phyloP scores from a whole-genome alignment of 2,113 vertebrate genomes.

The Anarhynchus alexandrinus region DNA sequence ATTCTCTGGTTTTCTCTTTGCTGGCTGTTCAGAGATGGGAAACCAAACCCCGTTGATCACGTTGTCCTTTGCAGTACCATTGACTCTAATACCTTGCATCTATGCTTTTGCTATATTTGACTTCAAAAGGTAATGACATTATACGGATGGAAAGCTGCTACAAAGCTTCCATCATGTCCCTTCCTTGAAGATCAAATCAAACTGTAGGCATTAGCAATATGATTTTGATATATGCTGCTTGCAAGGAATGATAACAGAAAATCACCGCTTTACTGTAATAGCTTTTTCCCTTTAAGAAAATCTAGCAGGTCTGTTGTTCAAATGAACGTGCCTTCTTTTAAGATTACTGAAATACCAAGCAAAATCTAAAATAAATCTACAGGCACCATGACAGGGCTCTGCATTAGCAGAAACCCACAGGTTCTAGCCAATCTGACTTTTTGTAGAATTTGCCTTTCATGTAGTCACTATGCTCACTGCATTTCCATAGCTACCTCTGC shows the following conservation, averaged over 20 bases:
- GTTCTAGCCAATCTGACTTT: background rate
- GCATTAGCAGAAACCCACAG: background rate
- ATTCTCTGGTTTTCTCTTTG: background rate
- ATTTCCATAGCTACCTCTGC: background rate
- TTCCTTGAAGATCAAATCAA: background rate
- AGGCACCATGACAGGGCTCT: background rate
- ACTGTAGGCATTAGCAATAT: background rate
- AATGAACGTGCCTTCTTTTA: background rate
- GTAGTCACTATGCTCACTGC: background rate
- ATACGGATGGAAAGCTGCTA: background rate
- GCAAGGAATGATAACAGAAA: background rate
- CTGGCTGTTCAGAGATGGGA: background rate
- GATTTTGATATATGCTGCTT: background rate
- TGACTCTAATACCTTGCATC: background rate
- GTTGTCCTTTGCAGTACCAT: background rate
- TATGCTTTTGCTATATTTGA: background rate
- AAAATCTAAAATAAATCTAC: background rate
- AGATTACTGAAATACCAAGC: background rate
- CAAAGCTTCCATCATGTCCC: background rate
- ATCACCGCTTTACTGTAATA: background rate
- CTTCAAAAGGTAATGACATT: conserved; percentile 13
- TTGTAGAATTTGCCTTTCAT: background rate
- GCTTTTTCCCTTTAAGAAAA: background rate
- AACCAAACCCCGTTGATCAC: background rate
- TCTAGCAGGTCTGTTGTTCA: background rate